These are phyloP conservation scores for Heliopora coerulea DNA, from an alignment of 92 coral and sea anemone species.

Conservation along the genomic window DNA sequence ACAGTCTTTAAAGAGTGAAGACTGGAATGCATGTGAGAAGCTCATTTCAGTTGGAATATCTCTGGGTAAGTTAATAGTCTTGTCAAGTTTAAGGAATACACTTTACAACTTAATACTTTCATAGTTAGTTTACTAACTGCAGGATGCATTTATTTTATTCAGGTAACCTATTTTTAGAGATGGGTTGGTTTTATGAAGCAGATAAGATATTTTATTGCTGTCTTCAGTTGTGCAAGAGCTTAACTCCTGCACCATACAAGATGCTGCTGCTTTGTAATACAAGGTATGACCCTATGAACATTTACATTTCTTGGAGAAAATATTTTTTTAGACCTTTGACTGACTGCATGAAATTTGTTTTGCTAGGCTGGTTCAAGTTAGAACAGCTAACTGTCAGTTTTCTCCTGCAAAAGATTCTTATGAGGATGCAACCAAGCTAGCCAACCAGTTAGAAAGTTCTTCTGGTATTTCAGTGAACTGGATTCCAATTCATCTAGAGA, in stretches of 20 bases:
- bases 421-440: slow-evolving; percentile 79
- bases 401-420: slow-evolving; percentile 74
- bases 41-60: slow-evolving; percentile 66
- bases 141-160: slow-evolving; percentile 4
- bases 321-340: neutral
- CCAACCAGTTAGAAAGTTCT: slow-evolving; percentile 61
- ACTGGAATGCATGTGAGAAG: slow-evolving; percentile 52
- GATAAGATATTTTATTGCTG: slow-evolving; percentile 64
- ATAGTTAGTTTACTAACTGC: too few species aligned
- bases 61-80: slow-evolving; percentile 46
- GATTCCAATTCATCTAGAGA: slow-evolving; percentile 78
- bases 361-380: slow-evolving; percentile 75
- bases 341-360: neutral
- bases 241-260: slow-evolving; percentile 67
- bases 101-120: too few species aligned
- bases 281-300: slow-evolving; percentile 63
- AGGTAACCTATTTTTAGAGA: slow-evolving; percentile 89
- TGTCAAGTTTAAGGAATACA: neutral
- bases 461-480: slow-evolving; percentile 57
- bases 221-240: slow-evolving; percentile 66
- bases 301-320: neutral
- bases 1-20: slow-evolving; percentile 11
- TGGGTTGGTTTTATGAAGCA: slow-evolving; percentile 91
- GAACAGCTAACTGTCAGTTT: slow-evolving; percentile 90
- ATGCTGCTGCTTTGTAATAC: slow-evolving; percentile 69